These are phyloP conservation scores for Helicoverpa zea DNA, from an alignment of 1,140 invertebrate genomes.

Conservation along the genomic window DNA sequence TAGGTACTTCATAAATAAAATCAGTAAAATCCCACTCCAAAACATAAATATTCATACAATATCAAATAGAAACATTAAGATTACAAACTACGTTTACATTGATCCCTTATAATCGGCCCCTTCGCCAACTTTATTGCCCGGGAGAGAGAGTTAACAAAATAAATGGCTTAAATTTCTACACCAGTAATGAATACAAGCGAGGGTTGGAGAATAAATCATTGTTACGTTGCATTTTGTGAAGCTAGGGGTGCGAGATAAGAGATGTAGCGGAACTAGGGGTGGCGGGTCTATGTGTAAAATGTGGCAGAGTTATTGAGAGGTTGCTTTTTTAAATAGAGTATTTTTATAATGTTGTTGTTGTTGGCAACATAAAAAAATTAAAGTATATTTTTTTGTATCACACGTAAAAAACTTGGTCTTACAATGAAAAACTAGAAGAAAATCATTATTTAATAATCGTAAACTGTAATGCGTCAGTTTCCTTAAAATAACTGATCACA, in stretches of 20 bases:
- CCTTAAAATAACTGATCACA: too few relatives aligned
- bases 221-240: slow-evolving; percentile 82
- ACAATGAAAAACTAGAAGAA: too few relatives aligned
- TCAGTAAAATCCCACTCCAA: too few relatives aligned
- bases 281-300: background rate
- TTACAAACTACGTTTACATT: slow-evolving; percentile 74
- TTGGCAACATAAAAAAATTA: too few relatives aligned
- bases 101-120: slow-evolving; percentile 65
- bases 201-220: slow-evolving; percentile 83
- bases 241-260: slow-evolving; percentile 56
- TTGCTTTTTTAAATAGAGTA: too few relatives aligned
- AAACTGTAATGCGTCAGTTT: too few relatives aligned
- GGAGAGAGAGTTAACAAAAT: slow-evolving; percentile 85
- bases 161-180: slow-evolving; percentile 86
- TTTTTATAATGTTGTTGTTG: too few relatives aligned
- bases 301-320: background rate
- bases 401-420: too few relatives aligned
- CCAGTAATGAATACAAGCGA: slow-evolving; percentile 85
- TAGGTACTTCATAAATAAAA: too few relatives aligned
- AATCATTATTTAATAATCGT: too few relatives aligned
- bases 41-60: slow-evolving; percentile 43
- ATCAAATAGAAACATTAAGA: slow-evolving; percentile 67
- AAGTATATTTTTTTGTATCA: too few relatives aligned
- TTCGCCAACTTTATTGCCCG: slow-evolving; percentile 79
- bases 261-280: slow-evolving; percentile 28